Percentiles rank a stretch among this genome's conserved stretches.
These are phyloP conservation scores for Donacobius atricapilla DNA, from an alignment of 2,113 vertebrate genomes.

Conservation along the genomic window DNA sequence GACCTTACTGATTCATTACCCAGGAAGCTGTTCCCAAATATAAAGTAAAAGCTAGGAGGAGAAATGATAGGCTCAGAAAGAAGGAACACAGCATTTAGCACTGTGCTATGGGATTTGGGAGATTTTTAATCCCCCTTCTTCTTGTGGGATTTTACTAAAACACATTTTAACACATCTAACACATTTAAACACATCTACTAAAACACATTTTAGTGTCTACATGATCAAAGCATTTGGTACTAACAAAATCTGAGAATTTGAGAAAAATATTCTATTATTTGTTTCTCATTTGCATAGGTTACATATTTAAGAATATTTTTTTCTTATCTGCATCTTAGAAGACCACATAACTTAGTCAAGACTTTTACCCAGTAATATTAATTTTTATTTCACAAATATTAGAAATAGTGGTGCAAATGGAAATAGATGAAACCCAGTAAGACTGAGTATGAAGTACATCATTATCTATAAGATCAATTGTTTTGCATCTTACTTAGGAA, in stretches of 20 bases:
- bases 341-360: background rate
- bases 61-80: background rate
- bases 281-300: background rate
- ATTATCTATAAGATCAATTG: background rate
- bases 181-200: background rate
- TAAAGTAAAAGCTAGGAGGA: background rate
- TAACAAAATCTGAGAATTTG: background rate
- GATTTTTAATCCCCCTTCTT: background rate
- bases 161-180: background rate
- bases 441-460: background rate
- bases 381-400: background rate
- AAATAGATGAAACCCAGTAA: background rate
- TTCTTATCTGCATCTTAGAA: background rate
- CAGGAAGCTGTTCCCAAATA: background rate
- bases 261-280: background rate
- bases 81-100: background rate
- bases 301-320: background rate
- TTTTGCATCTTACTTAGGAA: background rate
- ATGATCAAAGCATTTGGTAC: background rate
- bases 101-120: background rate
- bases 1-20: background rate
- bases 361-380: background rate
- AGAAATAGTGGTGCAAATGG: background rate
- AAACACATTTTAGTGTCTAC: background rate
- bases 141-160: background rate